These are phyloP conservation scores for Cepaea hortensis DNA, from an alignment of 2,888 invertebrate species.

Conservation along the genomic window DNA sequence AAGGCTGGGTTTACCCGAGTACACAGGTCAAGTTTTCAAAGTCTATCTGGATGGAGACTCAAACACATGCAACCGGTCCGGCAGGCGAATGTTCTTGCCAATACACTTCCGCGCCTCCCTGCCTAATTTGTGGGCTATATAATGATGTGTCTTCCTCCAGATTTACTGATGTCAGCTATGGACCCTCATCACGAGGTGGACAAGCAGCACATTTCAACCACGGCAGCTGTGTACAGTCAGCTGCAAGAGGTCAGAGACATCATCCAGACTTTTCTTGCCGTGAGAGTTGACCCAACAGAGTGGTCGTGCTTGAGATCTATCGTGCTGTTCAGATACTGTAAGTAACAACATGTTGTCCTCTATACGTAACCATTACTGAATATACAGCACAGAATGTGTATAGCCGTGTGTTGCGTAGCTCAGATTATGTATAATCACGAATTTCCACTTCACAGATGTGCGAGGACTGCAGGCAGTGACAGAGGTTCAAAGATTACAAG, in stretches of 20 bases:
- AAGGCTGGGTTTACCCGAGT: too few relatives aligned
- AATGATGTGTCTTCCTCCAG: not conserved
- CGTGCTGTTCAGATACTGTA: slow-evolving; percentile 42
- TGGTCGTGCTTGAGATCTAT: slow-evolving; percentile 41
- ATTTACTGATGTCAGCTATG: slow-evolving; percentile 17
- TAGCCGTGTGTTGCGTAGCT: too few relatives aligned
- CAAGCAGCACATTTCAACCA: not conserved
- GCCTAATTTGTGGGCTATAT: not conserved
- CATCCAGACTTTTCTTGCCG: slow-evolving; percentile 8
- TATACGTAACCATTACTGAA: too few relatives aligned
- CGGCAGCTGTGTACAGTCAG: slow-evolving; percentile 1
- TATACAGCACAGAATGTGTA: too few relatives aligned
- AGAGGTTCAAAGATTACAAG: slow-evolving; percentile 37
- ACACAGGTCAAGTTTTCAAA: too few relatives aligned
- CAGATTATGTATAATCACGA: not conserved
- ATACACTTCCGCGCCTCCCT: too few relatives aligned
- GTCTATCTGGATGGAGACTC: too few relatives aligned
- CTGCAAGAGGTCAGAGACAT: slow-evolving; percentile 38
- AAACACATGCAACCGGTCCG: too few relatives aligned
- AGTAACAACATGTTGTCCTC: not conserved
- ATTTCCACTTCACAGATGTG: not conserved
- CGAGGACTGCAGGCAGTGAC: slow-evolving; percentile 15
- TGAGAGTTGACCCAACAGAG: slow-evolving; percentile 36
- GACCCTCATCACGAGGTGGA: not conserved
- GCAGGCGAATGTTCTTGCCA: too few relatives aligned